Percentiles rank a stretch among this genome's conserved stretches.
These are phyloP conservation scores for Tetanocera ferruginea DNA, from an alignment of 2,888 invertebrate genomes.

Conservation along the genomic window DNA sequence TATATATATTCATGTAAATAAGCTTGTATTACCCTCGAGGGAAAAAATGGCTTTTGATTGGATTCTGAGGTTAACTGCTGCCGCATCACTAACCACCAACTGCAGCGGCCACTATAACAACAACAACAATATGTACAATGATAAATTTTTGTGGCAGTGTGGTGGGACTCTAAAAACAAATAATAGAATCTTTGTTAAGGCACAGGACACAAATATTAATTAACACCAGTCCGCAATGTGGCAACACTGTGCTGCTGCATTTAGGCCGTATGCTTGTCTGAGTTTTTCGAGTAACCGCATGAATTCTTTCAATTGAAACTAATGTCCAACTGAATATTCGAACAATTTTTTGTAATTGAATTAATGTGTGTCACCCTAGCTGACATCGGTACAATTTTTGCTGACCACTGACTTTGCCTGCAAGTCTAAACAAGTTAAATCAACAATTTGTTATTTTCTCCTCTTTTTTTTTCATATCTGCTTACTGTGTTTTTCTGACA, in stretches of 20 bases:
- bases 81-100: not conserved
- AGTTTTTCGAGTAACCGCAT: too few relatives aligned
- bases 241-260: not conserved
- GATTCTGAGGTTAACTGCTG: slow-evolving; percentile 26
- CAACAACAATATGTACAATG: not conserved
- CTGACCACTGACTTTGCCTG: too few relatives aligned
- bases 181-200: slow-evolving; percentile 5
- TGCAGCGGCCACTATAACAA: not conserved
- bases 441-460: too few relatives aligned
- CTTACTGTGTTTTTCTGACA: too few relatives aligned
- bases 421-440: too few relatives aligned
- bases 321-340: too few relatives aligned
- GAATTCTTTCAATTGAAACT: too few relatives aligned
- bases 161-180: not conserved
- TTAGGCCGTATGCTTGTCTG: too few relatives aligned
- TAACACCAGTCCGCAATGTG: slow-evolving; percentile 6
- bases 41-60: slow-evolving; percentile 32
- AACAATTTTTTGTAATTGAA: too few relatives aligned
- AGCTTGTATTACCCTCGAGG: slow-evolving; percentile 12
- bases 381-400: too few relatives aligned
- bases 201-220: slow-evolving; percentile 29
- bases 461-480: too few relatives aligned
- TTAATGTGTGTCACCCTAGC: too few relatives aligned
- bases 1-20: slow-evolving; percentile 7
- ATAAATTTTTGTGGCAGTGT: not conserved